Evolutionary conservation across 2,113 vertebrate genomes (phyloP).

Genomic region (Circaetus cinerascens): DNA sequence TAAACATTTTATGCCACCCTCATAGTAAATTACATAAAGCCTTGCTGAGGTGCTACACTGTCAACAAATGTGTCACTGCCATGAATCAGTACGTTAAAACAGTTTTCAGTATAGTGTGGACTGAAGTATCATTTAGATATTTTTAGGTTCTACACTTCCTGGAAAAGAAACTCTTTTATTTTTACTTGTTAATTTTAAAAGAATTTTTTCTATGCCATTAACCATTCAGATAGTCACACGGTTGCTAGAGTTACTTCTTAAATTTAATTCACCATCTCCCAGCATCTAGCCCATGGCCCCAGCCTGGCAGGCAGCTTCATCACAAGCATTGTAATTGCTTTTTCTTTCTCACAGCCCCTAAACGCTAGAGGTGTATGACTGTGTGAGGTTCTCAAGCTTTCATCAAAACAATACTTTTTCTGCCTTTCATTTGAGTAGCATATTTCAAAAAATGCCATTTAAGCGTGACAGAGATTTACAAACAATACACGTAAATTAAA

Average conservation of each 20-base stretch:
- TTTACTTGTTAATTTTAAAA: background rate
- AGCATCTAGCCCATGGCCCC: background rate
- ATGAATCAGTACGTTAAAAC: background rate
- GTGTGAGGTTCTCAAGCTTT: background rate
- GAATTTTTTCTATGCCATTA: background rate
- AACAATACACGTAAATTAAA: background rate
- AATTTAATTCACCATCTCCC: background rate
- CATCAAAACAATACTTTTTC: background rate
- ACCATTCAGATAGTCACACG: background rate
- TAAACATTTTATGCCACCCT: background rate
- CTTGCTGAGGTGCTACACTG: background rate
- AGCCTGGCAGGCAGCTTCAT: background rate
- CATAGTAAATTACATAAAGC: background rate
- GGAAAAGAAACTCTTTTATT: background rate
- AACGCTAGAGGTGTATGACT: background rate
- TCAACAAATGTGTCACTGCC: background rate
- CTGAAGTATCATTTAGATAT: background rate
- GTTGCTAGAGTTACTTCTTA: background rate
- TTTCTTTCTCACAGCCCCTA: background rate
- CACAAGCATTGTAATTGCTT: background rate
- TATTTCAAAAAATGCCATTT: background rate
- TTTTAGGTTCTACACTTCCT: background rate
- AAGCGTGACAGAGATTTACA: background rate
- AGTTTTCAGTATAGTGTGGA: background rate
- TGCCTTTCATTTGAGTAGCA: background rate